Conservation (phyloP, 1,140 invertebrate genomes). For the Mamestra configurata region DNA sequence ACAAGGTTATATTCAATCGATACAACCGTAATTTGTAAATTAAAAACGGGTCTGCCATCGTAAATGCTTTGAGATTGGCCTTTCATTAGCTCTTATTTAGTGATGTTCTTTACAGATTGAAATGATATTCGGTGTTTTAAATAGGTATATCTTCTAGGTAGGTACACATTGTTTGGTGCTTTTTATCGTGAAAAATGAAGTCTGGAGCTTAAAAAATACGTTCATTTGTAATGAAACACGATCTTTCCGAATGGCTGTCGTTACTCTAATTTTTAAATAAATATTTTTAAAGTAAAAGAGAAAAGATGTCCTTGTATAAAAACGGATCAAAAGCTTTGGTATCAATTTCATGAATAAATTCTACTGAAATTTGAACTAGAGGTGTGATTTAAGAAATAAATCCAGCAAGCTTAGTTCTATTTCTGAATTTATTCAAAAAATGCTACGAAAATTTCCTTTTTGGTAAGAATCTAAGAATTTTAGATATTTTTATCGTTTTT, state of each 20-base stretch:
- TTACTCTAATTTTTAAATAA: slow-evolving; percentile 16
- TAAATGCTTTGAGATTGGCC: slow-evolving; percentile 76
- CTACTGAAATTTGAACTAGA: slow-evolving; percentile 14
- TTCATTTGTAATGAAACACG: background rate
- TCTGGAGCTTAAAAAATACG: background rate
- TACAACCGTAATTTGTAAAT: slow-evolving; percentile 80
- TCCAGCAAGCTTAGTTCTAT: slow-evolving; percentile 22
- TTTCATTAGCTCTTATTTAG: slow-evolving; percentile 75
- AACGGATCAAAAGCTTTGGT: slow-evolving; percentile 31
- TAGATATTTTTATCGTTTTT: background rate
- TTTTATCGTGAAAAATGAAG: too few relatives aligned
- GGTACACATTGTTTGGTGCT: too few relatives aligned
- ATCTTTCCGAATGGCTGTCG: background rate
- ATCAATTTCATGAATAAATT: slow-evolving; percentile 42
- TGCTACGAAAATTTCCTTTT: background rate
- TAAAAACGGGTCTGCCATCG: slow-evolving; percentile 62
- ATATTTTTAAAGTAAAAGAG: background rate
- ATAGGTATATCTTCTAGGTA: background rate
- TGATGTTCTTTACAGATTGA: slow-evolving; percentile 54
- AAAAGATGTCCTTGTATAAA: slow-evolving; percentile 18
- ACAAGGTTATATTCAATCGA: slow-evolving; percentile 65
- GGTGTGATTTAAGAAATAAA: slow-evolving; percentile 34
- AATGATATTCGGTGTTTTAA: slow-evolving; percentile 5
- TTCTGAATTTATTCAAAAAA: slow-evolving; percentile 17
- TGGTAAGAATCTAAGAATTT: background rate